Conservation (phyloP, 2,888 invertebrate species). For the Tiliacea aurago region DNA sequence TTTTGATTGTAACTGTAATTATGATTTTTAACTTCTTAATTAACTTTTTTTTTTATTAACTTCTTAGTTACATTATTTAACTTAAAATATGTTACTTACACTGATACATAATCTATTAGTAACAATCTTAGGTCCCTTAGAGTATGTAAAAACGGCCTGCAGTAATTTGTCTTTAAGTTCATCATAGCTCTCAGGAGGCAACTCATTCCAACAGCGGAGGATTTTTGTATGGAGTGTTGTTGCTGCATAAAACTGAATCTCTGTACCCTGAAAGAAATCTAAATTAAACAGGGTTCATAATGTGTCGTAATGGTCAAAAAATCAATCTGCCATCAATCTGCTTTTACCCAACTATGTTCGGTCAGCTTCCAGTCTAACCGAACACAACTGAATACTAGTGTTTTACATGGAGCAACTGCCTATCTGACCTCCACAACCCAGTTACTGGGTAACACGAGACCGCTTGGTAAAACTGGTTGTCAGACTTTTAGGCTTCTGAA, state of each 20-base stretch:
- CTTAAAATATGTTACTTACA: conserved; percentile 91
- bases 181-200: conserved; percentile 95
- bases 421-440: neutral
- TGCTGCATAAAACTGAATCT: conserved; percentile 98
- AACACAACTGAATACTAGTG: neutral
- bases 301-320: neutral
- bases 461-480: too few species aligned
- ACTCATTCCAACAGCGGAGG: conserved; percentile 96
- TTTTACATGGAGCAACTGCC: neutral
- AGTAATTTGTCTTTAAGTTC: conserved; percentile 94
- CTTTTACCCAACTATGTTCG: neutral
- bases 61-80: conserved; percentile 1
- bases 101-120: conserved; percentile 96
- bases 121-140: conserved; percentile 95
- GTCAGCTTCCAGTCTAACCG: neutral
- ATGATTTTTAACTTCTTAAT: neutral
- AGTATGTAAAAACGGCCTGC: conserved; percentile 94
- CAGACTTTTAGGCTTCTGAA: too few species aligned
- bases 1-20: neutral
- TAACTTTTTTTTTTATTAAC: too few species aligned
- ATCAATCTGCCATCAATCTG: neutral
- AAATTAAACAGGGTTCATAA: neutral
- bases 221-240: conserved; percentile 97
- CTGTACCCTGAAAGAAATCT: conserved; percentile 92
- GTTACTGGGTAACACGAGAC: too few species aligned